A percentile compares a stretch with the other conserved stretches of the same genome.
Conservation (phyloP, 2,797 vertebrate species). For the Sarcoramphus papa region DNA sequence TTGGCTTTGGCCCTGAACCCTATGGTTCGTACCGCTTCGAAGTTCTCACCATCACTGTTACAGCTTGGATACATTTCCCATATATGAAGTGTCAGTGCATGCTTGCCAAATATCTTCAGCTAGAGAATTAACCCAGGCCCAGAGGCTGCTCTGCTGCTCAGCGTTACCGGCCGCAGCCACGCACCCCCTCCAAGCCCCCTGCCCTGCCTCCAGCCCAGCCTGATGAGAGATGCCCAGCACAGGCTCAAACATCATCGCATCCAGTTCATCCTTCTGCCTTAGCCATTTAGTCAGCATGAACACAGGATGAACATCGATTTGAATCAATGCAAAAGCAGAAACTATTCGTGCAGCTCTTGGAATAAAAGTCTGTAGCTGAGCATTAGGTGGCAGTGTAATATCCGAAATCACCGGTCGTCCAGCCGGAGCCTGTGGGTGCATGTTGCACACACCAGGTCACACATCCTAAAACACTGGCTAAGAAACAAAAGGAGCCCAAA, state of each 20-base stretch:
- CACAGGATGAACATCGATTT: not conserved
- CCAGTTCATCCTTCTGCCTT: not conserved
- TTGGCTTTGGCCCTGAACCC: not conserved
- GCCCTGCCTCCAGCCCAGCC: not conserved
- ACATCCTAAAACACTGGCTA: not conserved
- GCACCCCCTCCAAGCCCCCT: not conserved
- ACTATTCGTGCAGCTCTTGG: fast-evolving
- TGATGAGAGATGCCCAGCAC: not conserved
- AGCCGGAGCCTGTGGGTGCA: fast-evolving
- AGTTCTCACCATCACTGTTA: not conserved
- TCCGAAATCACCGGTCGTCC: not conserved
- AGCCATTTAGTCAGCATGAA: not conserved
- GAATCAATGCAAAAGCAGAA: not conserved
- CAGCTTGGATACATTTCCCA: not conserved
- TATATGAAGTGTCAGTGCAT: not conserved
- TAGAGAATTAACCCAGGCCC: not conserved
- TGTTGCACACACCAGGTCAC: not conserved
- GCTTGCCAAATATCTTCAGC: not conserved
- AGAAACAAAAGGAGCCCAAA: not conserved
- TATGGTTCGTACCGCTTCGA: not conserved
- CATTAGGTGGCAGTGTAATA: conserved; percentile 44
- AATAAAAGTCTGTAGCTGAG: not conserved
- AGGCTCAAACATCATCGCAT: not conserved
- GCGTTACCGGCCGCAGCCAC: fast-evolving
- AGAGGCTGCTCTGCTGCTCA: not conserved